Evolutionary conservation across 2,113 vertebrate species (phyloP).

Genomic region (Callorhinus ursinus): DNA sequence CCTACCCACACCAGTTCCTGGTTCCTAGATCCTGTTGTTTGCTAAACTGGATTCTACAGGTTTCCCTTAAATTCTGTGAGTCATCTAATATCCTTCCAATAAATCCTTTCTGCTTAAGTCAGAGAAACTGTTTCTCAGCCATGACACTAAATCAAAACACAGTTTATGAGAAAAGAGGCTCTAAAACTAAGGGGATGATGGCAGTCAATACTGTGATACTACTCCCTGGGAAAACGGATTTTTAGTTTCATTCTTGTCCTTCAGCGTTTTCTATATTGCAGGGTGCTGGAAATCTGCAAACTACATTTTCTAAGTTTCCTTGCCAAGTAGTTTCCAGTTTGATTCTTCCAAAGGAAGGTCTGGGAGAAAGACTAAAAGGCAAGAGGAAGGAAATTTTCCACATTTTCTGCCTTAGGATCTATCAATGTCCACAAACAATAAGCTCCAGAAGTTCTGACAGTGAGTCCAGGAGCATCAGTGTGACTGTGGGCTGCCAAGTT

Average conservation of each 20-base stretch:
- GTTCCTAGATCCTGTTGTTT: background rate
- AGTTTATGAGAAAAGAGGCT: background rate
- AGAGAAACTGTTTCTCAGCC: background rate
- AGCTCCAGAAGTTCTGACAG: background rate
- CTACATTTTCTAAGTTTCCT: background rate
- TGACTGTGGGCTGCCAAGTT: background rate
- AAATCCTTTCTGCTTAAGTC: background rate
- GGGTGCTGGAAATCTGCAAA: background rate
- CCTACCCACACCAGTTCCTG: background rate
- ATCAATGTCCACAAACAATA: background rate
- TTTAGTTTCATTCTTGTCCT: background rate
- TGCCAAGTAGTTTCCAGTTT: background rate
- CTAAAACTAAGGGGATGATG: background rate
- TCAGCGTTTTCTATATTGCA: background rate
- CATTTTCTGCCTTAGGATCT: background rate
- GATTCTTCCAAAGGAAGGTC: background rate
- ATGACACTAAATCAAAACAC: background rate
- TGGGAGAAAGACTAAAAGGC: background rate
- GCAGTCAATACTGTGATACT: background rate
- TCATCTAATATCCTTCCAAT: background rate
- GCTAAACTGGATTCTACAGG: background rate
- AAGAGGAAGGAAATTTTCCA: background rate
- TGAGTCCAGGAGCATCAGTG: background rate
- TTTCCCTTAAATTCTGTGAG: background rate
- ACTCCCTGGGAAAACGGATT: background rate